Percentiles rank a stretch among this genome's conserved stretches.
These are phyloP conservation scores for Heterocephalus glaber DNA, from an alignment of 2,113 vertebrate species.

Conservation along the genomic window DNA sequence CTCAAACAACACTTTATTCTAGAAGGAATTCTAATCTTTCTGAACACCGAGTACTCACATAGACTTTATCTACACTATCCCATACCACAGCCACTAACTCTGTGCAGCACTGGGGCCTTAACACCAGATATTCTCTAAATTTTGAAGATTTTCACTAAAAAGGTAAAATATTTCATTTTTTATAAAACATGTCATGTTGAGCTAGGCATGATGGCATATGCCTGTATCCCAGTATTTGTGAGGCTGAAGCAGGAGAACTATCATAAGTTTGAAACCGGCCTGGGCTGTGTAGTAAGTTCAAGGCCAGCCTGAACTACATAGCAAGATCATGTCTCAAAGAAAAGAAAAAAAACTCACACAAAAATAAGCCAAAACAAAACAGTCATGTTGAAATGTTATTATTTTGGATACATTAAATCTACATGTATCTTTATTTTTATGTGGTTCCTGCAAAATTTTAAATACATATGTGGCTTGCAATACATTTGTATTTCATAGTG, in stretches of 20 bases:
- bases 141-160: constrained; percentile 10
- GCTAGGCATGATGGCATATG: not conserved
- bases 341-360: not conserved
- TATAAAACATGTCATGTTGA: not conserved
- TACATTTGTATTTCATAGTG: not conserved
- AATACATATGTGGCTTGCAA: not conserved
- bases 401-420: not conserved
- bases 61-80: not conserved
- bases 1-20: not conserved
- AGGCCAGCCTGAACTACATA: not conserved
- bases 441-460: not conserved
- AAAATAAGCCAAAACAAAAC: not conserved
- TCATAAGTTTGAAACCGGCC: not conserved
- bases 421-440: not conserved
- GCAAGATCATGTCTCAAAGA: not conserved
- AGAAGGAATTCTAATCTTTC: not conserved
- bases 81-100: not conserved
- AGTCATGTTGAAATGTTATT: not conserved
- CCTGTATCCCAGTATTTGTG: not conserved
- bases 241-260: not conserved
- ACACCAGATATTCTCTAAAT: not conserved
- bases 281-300: not conserved
- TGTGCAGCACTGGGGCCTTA: not conserved
- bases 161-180: constrained; percentile 25
- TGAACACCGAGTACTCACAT: not conserved